A percentile compares a stretch with the other conserved stretches of the same genome.
These are phyloP conservation scores for Ochotona curzoniae DNA, from an alignment of 2,113 vertebrate genomes.

Conservation along the genomic window DNA sequence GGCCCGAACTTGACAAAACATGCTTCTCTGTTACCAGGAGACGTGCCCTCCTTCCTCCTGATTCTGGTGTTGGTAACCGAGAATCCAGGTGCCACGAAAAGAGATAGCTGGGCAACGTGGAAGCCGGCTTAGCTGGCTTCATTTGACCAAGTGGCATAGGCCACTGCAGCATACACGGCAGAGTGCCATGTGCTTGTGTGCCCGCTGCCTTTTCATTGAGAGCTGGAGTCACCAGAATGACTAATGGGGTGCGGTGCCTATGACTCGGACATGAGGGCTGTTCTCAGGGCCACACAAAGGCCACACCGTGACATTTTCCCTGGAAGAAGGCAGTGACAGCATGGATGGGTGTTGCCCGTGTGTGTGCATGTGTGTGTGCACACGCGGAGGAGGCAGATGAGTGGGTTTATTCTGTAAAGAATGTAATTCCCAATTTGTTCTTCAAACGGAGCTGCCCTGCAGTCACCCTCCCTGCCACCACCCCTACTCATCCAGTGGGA, in stretches of 20 bases:
- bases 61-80: constrained; percentile 37
- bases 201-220: constrained; percentile 11
- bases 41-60: neutral
- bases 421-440: neutral
- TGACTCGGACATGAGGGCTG: constrained; percentile 50
- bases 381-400: neutral
- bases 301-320: constrained; percentile 60
- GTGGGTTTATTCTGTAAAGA: constrained; percentile 25
- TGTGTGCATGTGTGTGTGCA: neutral
- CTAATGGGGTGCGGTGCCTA: constrained; percentile 55
- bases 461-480: too few species aligned
- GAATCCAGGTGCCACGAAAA: neutral
- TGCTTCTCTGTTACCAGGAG: neutral
- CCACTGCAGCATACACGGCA: neutral
- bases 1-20: neutral
- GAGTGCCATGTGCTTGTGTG: neutral
- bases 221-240: constrained; percentile 72
- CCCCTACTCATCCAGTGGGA: neutral
- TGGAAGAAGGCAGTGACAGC: constrained; percentile 31
- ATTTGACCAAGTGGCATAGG: constrained; percentile 1
- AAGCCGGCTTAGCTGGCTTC: neutral
- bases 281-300: constrained; percentile 47
- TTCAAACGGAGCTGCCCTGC: neutral
- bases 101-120: neutral
- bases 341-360: constrained; percentile 17